phyloP scores from a whole-genome alignment of 2,888 invertebrate species.

The Erebia ligea region DNA sequence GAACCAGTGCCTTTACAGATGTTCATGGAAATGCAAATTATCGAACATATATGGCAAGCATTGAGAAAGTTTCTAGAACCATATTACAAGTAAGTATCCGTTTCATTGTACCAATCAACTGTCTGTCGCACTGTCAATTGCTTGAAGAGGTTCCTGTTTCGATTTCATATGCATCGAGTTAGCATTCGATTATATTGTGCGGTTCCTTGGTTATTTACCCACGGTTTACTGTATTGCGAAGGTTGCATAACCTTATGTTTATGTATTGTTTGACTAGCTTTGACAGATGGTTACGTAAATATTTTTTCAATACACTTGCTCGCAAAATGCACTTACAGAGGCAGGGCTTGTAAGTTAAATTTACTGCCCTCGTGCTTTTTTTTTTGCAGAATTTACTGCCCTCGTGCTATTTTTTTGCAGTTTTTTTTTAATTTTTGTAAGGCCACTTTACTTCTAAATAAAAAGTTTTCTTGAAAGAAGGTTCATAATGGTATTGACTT shows the following conservation, averaged over 20 bases:
- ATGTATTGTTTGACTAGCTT: not conserved
- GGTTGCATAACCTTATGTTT: not conserved
- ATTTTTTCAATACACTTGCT: too few relatives aligned
- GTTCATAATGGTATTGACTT: too few relatives aligned
- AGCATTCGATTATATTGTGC: conserved; percentile 7
- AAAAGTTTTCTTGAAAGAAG: too few relatives aligned
- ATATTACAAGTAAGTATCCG: conserved; percentile 9
- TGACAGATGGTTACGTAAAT: not conserved
- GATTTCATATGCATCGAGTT: conserved; percentile 18
- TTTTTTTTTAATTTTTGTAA: too few relatives aligned
- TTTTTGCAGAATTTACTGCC: too few relatives aligned
- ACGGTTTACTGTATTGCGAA: not conserved
- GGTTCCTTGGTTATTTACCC: not conserved
- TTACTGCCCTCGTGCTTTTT: too few relatives aligned
- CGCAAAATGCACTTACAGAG: too few relatives aligned
- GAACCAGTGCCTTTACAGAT: not conserved
- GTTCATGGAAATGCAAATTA: conserved; percentile 7
- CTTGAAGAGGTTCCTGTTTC: conserved; percentile 14
- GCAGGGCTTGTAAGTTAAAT: too few relatives aligned
- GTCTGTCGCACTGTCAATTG: conserved; percentile 17
- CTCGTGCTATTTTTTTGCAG: too few relatives aligned
- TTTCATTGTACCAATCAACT: conserved; percentile 1
- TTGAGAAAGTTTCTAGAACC: conserved; percentile 14
- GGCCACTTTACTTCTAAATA: too few relatives aligned
- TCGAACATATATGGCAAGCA: conserved; percentile 1